Percentiles rank a stretch among this genome's conserved stretches.
phyloP scores from a whole-genome alignment of 2,888 invertebrate genomes.

The Drosophila lutescens region DNA sequence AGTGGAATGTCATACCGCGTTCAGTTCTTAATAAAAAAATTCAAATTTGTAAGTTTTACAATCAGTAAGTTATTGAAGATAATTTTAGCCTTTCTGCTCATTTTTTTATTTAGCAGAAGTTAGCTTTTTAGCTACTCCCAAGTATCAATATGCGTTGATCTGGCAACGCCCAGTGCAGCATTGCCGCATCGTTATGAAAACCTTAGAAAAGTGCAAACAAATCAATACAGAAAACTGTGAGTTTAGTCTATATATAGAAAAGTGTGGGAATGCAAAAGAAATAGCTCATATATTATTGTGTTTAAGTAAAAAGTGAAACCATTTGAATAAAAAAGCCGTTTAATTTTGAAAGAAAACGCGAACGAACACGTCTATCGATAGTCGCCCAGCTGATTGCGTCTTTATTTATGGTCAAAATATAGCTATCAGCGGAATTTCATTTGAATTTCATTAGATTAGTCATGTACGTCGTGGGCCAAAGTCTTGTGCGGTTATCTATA shows the following conservation, averaged over 20 bases:
- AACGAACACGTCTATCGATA: conserved; percentile 22
- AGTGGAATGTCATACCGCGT: too few species aligned
- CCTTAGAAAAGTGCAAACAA: conserved; percentile 11
- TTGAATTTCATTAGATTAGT: conserved; percentile 44
- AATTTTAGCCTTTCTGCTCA: too few species aligned
- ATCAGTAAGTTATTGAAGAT: too few species aligned
- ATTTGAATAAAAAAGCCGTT: neutral
- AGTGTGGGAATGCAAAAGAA: neutral
- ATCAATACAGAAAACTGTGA: conserved; percentile 20
- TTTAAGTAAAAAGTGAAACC: neutral
- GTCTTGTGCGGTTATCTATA: conserved; percentile 15
- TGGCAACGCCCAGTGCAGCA: neutral
- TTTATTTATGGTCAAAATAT: conserved; percentile 23
- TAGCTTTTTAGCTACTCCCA: neutral
- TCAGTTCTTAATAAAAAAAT: too few species aligned
- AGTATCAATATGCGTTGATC: neutral
- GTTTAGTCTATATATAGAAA: conserved; percentile 9
- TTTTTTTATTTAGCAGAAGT: neutral
- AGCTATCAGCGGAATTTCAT: conserved; percentile 4
- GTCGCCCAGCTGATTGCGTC: conserved; percentile 20
- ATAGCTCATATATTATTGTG: neutral
- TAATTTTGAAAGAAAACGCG: neutral
- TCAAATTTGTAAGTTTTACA: too few species aligned
- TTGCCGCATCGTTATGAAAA: neutral
- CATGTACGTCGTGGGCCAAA: conserved; percentile 30